A percentile compares a stretch with the other conserved stretches of the same genome.
Evolutionary conservation across 2,113 vertebrate genomes (phyloP).

Genomic region (Cyprinodon tularosa): DNA sequence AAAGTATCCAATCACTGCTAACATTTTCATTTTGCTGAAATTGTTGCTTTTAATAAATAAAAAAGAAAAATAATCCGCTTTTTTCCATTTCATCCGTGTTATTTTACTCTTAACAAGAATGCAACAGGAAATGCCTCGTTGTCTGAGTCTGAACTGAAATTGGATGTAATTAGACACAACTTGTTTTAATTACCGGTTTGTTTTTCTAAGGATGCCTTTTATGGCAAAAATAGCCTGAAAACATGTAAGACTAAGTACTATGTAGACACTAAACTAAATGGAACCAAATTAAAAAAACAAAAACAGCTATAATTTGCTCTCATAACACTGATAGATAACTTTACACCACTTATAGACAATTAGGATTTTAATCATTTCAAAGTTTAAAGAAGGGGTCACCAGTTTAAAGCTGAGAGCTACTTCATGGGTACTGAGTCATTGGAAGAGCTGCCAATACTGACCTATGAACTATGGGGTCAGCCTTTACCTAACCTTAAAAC

Average conservation of each 20-base stretch:
- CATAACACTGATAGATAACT: no score
- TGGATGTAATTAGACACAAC: background rate
- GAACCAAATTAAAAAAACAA: background rate
- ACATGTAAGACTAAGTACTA: background rate
- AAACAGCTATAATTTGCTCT: no score
- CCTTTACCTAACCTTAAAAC: no score
- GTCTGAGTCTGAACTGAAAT: background rate
- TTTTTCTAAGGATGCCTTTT: background rate
- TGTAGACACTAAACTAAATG: background rate
- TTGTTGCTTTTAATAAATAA: slow-evolving; percentile 40
- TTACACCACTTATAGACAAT: no score
- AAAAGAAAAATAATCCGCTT: background rate
- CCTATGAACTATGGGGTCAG: no score
- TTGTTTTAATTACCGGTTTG: background rate
- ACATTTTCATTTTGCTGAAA: slow-evolving; percentile 8
- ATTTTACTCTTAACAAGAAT: background rate
- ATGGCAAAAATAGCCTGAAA: background rate
- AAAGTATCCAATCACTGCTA: slow-evolving; percentile 10
- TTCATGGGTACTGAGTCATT: no score
- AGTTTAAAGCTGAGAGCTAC: no score
- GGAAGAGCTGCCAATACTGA: no score
- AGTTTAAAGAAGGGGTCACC: no score
- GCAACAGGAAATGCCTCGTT: background rate
- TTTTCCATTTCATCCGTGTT: background rate
- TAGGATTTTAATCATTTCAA: no score